phyloP scores from a whole-genome alignment of 1,140 invertebrate species.

The Megalopta genalis region DNA sequence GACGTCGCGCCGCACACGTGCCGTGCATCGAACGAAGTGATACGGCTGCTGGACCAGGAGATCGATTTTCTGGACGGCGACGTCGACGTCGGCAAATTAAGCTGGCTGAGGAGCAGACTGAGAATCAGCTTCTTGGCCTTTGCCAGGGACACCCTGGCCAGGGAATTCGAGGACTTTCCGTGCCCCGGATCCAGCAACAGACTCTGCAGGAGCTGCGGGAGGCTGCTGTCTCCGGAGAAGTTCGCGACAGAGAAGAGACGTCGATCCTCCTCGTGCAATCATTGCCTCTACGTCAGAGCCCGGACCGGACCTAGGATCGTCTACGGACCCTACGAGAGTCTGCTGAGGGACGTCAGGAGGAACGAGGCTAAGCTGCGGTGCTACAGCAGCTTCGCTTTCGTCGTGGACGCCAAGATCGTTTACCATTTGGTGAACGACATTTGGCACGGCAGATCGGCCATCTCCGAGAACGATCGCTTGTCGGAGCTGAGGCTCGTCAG shows the following conservation, averaged over 20 bases:
- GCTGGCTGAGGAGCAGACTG: constrained; percentile 81
- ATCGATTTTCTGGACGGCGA: constrained; percentile 81
- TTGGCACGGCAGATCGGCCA: constrained; percentile 85
- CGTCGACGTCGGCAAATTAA: constrained; percentile 78
- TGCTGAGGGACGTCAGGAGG: constrained; percentile 82
- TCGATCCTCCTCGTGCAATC: constrained; percentile 53
- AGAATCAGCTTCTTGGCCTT: constrained; percentile 66
- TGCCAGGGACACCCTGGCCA: constrained; percentile 47
- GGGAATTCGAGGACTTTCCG: constrained; percentile 10
- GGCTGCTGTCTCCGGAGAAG: constrained; percentile 40
- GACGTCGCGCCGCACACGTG: constrained; percentile 79
- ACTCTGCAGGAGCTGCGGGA: constrained; percentile 58
- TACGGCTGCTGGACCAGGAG: constrained; percentile 83
- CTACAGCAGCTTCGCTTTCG: constrained; percentile 81
- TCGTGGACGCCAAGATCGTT: constrained; percentile 82
- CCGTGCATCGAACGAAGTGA: constrained; percentile 80
- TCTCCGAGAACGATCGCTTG: constrained; percentile 83
- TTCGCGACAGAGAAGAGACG: constrained; percentile 23
- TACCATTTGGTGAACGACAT: constrained; percentile 84
- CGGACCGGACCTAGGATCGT: constrained; percentile 51
- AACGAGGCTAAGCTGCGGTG: constrained; percentile 78
- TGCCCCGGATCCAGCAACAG: neutral
- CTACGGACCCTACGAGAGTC: constrained; percentile 81
- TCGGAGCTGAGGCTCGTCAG: constrained; percentile 82
- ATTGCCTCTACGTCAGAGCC: constrained; percentile 48